Base-by-base conservation (phyloP, 2,797 vertebrate genomes). In the Poeciliopsis presidionis region DNA sequence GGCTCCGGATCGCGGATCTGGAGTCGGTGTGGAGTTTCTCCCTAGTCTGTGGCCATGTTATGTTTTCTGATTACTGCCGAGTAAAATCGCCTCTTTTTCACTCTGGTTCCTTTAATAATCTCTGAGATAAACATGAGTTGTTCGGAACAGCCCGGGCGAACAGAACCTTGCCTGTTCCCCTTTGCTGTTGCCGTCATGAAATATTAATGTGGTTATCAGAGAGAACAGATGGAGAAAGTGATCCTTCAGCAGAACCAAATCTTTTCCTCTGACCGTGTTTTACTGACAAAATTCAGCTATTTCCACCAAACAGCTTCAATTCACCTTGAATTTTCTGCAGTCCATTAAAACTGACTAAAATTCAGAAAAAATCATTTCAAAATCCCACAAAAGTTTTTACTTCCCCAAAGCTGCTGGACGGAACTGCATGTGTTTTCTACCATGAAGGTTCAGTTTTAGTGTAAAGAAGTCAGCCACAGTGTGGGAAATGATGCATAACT, bases 1-100 rank as follows among this genome's bases (percentile, higher is more conserved):
- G 95, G 93, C 0, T 13, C 20, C 28, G 94, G 92, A 86, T 0
- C 0, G 0, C 6, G 91, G 94, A 91, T 73, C 63, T 0, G 75
- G 89, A 91, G 49, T 53, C 39, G 16, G 36, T 30, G 16, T 43
- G 25, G 90, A 87, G 84, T 88, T 85, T 82, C 80, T 77, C 71
- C 71, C 79, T 74, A 36, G 75, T 51, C 25, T 59, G 51, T 77
- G 39, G 59, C 63, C 75, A 71, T 77, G 74, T 77, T 84, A 55
- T 28, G 51, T 74, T 80, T 79, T 70, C 49, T 51, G 3, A 65
- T 53, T 45, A 78, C 57, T 61, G 78, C 30, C 28, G 55, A 25
- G 57, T 20, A 63, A 36, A 74, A 18, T 65, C 46, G 36, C 51
- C 25, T 77, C 61, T 74, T 73, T 71, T 82, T 71, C 57, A 61